A percentile compares a stretch with the other conserved stretches of the same genome.
These are phyloP conservation scores for Drosophila sechellia DNA, from an alignment of 1,140 invertebrate genomes.

Conservation along the genomic window DNA sequence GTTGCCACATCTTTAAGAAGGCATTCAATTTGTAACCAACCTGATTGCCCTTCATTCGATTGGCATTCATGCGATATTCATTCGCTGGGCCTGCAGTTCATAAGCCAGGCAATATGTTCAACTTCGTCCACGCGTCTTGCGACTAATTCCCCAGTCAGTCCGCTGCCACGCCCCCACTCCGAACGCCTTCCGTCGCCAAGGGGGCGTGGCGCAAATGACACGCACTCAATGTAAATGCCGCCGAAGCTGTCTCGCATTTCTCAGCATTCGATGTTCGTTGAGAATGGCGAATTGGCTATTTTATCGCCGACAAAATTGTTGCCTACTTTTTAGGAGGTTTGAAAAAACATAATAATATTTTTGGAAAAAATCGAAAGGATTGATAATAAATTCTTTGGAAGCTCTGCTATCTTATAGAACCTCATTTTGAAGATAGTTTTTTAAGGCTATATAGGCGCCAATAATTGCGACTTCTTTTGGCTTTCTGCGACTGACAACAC, in stretches of 20 bases:
- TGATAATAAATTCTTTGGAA: too few species aligned
- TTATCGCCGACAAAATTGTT: neutral
- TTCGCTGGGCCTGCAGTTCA: conserved; percentile 12
- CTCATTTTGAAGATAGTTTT: too few species aligned
- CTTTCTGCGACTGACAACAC: neutral
- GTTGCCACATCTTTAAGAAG: neutral
- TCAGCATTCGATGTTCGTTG: neutral
- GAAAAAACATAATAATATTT: neutral
- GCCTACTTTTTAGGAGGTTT: neutral
- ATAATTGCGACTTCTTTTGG: neutral
- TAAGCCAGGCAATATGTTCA: conserved; percentile 24
- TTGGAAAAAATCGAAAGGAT: neutral
- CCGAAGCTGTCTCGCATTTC: conserved; percentile 3
- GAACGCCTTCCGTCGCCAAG: neutral
- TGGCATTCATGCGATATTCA: conserved; percentile 7
- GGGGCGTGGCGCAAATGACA: conserved; percentile 44
- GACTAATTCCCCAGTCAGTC: conserved; percentile 27
- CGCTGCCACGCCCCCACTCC: neutral
- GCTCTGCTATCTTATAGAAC: too few species aligned
- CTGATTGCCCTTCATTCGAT: neutral
- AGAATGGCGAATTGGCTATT: neutral
- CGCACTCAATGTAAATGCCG: conserved; percentile 62
- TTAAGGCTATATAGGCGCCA: too few species aligned
- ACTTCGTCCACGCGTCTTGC: conserved; percentile 15
- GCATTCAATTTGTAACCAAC: neutral